These are phyloP conservation scores for Spisula solida DNA, from an alignment of 2,888 invertebrate genomes.

Conservation along the genomic window DNA sequence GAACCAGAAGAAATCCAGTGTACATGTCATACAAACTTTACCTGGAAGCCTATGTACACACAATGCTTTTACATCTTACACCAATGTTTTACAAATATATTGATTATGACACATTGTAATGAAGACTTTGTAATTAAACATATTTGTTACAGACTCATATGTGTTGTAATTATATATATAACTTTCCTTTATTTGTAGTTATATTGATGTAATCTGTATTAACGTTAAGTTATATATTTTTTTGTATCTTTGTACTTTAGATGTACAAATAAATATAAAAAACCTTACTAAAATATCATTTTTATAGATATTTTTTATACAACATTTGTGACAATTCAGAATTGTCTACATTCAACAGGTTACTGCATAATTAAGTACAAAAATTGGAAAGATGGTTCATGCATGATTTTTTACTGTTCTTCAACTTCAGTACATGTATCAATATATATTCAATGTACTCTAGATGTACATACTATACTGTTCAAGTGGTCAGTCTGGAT, in stretches of 20 bases:
- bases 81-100: conserved; percentile 25
- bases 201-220: neutral
- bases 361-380: no score
- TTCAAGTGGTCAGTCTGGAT: no score
- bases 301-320: neutral
- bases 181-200: neutral
- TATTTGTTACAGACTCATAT: conserved; percentile 33
- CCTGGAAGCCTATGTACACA: conserved; percentile 12
- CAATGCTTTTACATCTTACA: neutral
- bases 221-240: neutral
- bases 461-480: no score
- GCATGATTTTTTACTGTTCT: no score
- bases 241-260: conserved; percentile 11
- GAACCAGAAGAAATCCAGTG: conserved; percentile 49
- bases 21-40: conserved; percentile 19
- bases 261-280: conserved; percentile 1
- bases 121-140: conserved; percentile 46
- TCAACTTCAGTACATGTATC: no score
- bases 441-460: no score
- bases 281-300: neutral
- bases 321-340: no score
- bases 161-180: conserved; percentile 22
- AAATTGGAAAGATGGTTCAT: no score
- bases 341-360: no score
- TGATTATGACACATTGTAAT: conserved; percentile 30